Evolutionary conservation across 1,140 invertebrate genomes (phyloP).

Genomic region (Aphaenogaster ashmeadi): DNA sequence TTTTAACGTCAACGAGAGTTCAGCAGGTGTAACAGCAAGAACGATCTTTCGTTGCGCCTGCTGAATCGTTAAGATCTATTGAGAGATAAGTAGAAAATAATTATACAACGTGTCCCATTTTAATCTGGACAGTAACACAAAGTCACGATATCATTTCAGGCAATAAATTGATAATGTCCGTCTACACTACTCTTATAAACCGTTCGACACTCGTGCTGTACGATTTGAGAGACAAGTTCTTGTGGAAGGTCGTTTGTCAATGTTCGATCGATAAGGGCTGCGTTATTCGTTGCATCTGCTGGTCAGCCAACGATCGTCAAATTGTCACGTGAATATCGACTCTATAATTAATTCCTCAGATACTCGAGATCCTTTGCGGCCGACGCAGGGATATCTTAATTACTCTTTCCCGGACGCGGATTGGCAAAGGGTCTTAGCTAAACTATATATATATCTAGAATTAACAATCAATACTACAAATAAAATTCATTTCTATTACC

Average conservation of each 20-base stretch:
- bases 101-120: neutral
- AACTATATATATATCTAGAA: neutral
- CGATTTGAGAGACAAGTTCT: neutral
- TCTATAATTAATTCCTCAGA: neutral
- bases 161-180: constrained; percentile 31
- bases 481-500: neutral
- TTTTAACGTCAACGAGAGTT: neutral
- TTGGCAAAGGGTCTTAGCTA: too few species aligned
- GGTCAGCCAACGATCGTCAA: constrained; percentile 70
- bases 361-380: neutral
- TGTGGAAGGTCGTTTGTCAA: neutral
- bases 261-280: neutral
- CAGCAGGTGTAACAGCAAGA: neutral
- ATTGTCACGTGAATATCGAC: constrained; percentile 73
- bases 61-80: neutral
- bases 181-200: neutral
- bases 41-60: neutral
- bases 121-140: neutral
- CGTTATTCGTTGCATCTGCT: constrained; percentile 62
- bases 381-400: too few species aligned
- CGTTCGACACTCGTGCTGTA: neutral
- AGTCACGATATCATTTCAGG: neutral
- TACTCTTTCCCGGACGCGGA: too few species aligned
- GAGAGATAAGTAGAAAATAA: neutral
- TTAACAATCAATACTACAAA: neutral